Evolutionary conservation across 53 echinoderm and acorn worm genomes (phyloP), one percentile per base, ranked within the genome.

Genomic region (Echinarachnius parma): DNA sequence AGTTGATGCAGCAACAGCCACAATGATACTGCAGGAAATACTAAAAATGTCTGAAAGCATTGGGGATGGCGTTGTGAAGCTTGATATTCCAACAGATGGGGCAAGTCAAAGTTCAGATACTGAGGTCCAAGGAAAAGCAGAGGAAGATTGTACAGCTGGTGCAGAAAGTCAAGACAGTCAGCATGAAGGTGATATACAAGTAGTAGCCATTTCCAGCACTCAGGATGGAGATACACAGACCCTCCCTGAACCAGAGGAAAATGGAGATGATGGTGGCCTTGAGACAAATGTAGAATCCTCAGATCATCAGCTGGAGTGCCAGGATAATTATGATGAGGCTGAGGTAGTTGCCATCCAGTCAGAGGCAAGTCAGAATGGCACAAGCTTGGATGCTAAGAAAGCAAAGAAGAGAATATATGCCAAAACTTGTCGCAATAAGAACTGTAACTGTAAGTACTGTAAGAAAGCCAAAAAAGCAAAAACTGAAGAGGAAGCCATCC

Each of bases 41-140:
- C 26, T 68, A n/a, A 68, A 68, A 18, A 68, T 68, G 68, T 68
- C 68, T 11, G 68, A 68, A 23, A 68, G 35, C 20, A 68, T 68
- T 9, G 52, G 68, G 19, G 68, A 68, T 4, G 68, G 68, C 19
- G 68, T 49, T 31, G 68, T 68, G 50, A 30, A 44, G 15, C 44
- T 65, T 46, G 45, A 44, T 45, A 46, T 65, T 37, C 44, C 65
- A 5, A 65, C 65, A 25, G 45, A 44, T 23, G n/a, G n/a, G n/a
- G n/a, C n/a, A n/a, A n/a, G n/a, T n/a, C n/a, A n/a, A n/a, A n/a
- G n/a, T n/a, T n/a, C n/a, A n/a, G 65, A 65, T 28, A 46, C 45
- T 28, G 65, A 65, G 29, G 39, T 65, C 18, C 37, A 45, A 9
- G 65, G 46, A 2, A 25, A 65, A 27, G 39, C 45, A 25, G 65